phyloP scores from a whole-genome alignment of 2,113 vertebrate genomes.

The Boleophthalmus pectinirostris region DNA sequence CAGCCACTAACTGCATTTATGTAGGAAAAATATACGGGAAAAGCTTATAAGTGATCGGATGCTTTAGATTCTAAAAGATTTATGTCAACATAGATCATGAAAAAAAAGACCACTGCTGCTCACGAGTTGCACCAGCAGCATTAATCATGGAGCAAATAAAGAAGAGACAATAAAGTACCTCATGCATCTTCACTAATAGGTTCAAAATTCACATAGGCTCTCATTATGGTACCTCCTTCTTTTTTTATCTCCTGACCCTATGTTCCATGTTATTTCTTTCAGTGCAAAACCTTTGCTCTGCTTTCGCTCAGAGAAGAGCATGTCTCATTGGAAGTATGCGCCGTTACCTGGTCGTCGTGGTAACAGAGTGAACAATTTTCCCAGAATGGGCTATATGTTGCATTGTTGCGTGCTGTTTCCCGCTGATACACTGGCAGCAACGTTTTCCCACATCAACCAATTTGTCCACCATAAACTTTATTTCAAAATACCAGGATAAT shows the following conservation, averaged over 20 bases:
- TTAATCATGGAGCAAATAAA: no score
- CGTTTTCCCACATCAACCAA: neutral
- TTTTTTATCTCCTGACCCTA: neutral
- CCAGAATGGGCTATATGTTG: conserved; percentile 9
- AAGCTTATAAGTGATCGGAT: no score
- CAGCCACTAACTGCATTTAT: no score
- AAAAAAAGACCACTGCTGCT: no score
- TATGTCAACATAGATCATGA: no score
- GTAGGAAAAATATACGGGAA: no score
- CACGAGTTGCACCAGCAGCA: no score
- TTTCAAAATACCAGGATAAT: neutral
- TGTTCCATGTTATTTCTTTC: neutral
- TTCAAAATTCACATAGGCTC: no score
- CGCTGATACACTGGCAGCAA: neutral
- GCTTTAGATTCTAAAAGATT: no score
- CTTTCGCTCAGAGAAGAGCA: conserved; percentile 5
- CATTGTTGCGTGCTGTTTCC: conserved; percentile 3
- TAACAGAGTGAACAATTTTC: conserved; percentile 41
- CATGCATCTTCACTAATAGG: no score
- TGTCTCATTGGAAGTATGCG: neutral
- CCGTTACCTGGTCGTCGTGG: conserved; percentile 44
- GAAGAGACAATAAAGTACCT: no score
- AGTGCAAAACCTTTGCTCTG: neutral
- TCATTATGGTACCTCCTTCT: no score
- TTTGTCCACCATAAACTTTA: neutral